These are phyloP conservation scores for Tenthredo notha DNA, from an alignment of 2,888 invertebrate species.

Conservation along the genomic window DNA sequence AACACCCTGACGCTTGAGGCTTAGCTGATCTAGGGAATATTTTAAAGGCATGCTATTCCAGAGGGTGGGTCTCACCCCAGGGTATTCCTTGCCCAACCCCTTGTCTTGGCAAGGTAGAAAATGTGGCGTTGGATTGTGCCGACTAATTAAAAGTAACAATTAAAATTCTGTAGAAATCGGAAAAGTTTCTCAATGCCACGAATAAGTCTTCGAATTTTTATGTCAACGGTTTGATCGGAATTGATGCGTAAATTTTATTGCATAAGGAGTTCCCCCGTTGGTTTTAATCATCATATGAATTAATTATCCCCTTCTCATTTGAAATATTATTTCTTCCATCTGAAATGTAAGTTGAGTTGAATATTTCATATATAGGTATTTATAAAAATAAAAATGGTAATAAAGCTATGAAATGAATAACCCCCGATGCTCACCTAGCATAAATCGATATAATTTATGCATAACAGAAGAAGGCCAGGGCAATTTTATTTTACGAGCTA, in stretches of 20 bases:
- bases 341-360: background rate
- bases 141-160: slow-evolving; percentile 41
- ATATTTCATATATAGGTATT: background rate
- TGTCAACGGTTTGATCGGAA: background rate
- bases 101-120: background rate
- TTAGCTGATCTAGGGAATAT: slow-evolving; percentile 26
- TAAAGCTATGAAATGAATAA: slow-evolving; percentile 24
- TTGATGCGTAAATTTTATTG: background rate
- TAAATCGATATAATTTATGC: slow-evolving; percentile 50
- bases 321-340: background rate
- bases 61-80: background rate
- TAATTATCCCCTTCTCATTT: background rate
- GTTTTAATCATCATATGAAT: background rate
- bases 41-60: slow-evolving; percentile 26
- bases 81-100: background rate
- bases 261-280: background rate
- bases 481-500: slow-evolving; percentile 51
- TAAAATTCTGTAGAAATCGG: slow-evolving; percentile 16
- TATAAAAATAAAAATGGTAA: background rate
- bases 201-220: background rate
- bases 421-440: slow-evolving; percentile 25
- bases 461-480: slow-evolving; percentile 47
- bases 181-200: background rate
- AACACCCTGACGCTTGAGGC: slow-evolving; percentile 38
- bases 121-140: background rate